Base-by-base conservation (phyloP, 1,140 invertebrate genomes). In the Macrotrachela quadricornifera region DNA sequence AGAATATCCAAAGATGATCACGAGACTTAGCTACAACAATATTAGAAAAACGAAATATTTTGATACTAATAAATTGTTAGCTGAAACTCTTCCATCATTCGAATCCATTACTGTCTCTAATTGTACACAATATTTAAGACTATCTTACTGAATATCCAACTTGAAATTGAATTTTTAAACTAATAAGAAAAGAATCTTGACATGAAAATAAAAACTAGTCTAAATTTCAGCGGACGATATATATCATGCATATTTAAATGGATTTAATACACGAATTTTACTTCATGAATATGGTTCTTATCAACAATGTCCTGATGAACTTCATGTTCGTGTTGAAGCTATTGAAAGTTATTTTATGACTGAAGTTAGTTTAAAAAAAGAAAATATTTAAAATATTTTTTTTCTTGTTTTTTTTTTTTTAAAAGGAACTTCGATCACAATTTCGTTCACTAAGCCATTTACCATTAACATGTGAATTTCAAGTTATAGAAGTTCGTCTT, bases 241-340 rank as follows among this genome's bases (percentile, higher is more conserved):
- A 0, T 86, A 91, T 66, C 81, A 87, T 63, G 78, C 92, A 30
- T 96, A 85, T 67, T 67, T 95, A 46, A 83, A 92, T 71, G 79
- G 83, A 6, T 66, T 95, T 57, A 94, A 95, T 70, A 78, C 83
- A 3, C 79, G 80, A 49, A 88, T 92, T 77, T 66, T 96, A 56
- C 80, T 83, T 61, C 76, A 79, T 45, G 78, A 83, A 46, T 92
- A 86, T 73, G 84, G 83, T 15, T 75, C 73, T 45, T 73, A 92
- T 46, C 79, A 83, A 55, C 70, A 78, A 43, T 80, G 80, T 55
- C 88, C 88, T 0, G 66, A 71, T 6, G 62, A 72, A 10, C 78
- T 95, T 38, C 66, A 58, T 40, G 73, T 64, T 15, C 65, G 73
- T 54, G 79, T 92, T 46, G 63, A 92, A 2, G 84, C 87, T 64